Evolutionary conservation across 2,888 invertebrate genomes (phyloP).

Genomic region (Lapara coniferarum): DNA sequence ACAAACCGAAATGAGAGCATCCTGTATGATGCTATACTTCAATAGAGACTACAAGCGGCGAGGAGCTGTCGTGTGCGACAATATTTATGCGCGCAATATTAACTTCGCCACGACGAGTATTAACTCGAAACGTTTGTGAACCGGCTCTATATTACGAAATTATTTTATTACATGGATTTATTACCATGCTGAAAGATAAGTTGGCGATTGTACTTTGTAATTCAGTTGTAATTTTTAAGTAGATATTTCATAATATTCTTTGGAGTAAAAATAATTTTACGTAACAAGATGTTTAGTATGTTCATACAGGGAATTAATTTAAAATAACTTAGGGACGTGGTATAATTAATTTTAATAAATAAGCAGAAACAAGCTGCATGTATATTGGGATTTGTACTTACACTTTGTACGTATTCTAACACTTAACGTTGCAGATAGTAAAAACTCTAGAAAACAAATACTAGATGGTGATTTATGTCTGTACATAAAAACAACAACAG

Average conservation of each 20-base stretch:
- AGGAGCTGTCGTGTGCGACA: constrained; percentile 75
- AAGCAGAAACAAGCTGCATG: too few species aligned
- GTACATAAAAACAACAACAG: too few species aligned
- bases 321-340: too few species aligned
- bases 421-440: too few species aligned
- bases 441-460: background rate
- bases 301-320: too few species aligned
- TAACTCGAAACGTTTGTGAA: constrained; percentile 65
- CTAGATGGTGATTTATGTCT: too few species aligned
- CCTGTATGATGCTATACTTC: constrained; percentile 74
- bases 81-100: constrained; percentile 84
- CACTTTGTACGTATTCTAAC: too few species aligned
- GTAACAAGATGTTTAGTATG: too few species aligned
- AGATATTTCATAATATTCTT: background rate
- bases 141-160: constrained; percentile 40
- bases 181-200: constrained; percentile 20
- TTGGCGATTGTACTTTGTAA: background rate
- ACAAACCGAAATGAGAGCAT: constrained; percentile 38
- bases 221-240: constrained; percentile 9
- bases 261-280: background rate
- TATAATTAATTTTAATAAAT: too few species aligned
- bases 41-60: constrained; percentile 79
- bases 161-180: constrained; percentile 37
- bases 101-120: constrained; percentile 70
- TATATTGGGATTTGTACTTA: too few species aligned